These are phyloP conservation scores for Nemapogon koenigi DNA, from an alignment of 2,888 invertebrate genomes.

Conservation along the genomic window DNA sequence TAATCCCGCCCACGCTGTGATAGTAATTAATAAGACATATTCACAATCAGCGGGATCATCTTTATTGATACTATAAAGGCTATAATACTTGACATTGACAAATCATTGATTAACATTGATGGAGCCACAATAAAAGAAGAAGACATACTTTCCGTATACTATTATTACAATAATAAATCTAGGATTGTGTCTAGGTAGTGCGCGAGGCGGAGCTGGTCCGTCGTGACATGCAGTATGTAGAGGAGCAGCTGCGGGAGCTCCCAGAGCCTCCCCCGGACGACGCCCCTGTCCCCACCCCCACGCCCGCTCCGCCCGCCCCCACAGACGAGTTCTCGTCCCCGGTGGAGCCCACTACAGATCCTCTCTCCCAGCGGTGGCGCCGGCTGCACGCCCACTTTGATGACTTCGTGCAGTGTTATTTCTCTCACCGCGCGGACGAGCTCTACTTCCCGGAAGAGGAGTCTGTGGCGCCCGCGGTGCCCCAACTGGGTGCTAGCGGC, in stretches of 20 bases:
- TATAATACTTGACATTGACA: too few species aligned
- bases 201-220: slow-evolving; percentile 79
- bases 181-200: too few species aligned
- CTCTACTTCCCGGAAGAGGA: slow-evolving; percentile 61
- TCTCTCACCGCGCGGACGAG: slow-evolving; percentile 77
- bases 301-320: slow-evolving; percentile 22
- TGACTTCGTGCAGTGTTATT: slow-evolving; percentile 88
- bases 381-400: slow-evolving; percentile 87
- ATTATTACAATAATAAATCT: too few species aligned
- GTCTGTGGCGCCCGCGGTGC: slow-evolving; percentile 23
- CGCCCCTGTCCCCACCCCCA: slow-evolving; percentile 20
- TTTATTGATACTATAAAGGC: too few species aligned
- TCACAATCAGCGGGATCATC: too few species aligned
- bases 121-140: too few species aligned
- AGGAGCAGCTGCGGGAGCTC: slow-evolving; percentile 66
- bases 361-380: slow-evolving; percentile 72
- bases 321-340: slow-evolving; percentile 38
- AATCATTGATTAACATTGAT: too few species aligned
- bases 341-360: slow-evolving; percentile 33
- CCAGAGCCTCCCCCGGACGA: slow-evolving; percentile 60
- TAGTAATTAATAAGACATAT: too few species aligned
- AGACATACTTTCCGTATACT: too few species aligned
- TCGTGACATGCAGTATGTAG: slow-evolving; percentile 75
- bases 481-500: slow-evolving; percentile 17
- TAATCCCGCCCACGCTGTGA: too few species aligned